These are phyloP conservation scores for Epiblema foenella DNA, from an alignment of 2,888 invertebrate species.

Conservation along the genomic window DNA sequence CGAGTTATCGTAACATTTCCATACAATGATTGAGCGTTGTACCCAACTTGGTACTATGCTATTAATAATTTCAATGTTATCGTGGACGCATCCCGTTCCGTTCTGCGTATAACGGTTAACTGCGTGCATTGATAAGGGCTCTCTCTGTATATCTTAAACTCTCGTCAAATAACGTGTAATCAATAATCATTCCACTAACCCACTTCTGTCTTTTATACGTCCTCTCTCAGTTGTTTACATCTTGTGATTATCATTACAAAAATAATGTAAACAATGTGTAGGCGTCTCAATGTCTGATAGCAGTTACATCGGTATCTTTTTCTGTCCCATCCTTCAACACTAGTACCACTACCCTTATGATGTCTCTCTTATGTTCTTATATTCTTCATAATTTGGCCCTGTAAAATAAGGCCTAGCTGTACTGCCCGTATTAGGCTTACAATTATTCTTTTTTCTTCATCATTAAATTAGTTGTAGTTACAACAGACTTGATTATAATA, in stretches of 20 bases:
- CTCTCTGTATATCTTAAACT: constrained; percentile 9
- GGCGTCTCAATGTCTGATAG: no score
- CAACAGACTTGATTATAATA: not conserved
- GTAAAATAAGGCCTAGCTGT: no score
- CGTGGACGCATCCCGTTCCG: constrained; percentile 42
- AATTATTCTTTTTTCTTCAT: no score
- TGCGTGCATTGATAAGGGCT: constrained; percentile 28
- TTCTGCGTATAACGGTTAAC: constrained; percentile 36
- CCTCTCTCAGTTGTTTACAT: not conserved
- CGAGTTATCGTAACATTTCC: constrained; percentile 35
- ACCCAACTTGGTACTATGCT: constrained; percentile 27
- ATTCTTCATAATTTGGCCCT: no score
- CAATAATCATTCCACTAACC: constrained; percentile 8
- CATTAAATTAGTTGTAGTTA: no score
- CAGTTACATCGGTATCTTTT: no score
- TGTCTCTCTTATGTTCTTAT: no score
- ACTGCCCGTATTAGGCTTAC: no score
- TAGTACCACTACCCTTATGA: no score
- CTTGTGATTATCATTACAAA: no score
- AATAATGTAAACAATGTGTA: no score
- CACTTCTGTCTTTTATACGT: not conserved
- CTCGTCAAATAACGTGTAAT: not conserved
- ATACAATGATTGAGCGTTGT: constrained; percentile 38
- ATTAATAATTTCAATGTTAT: constrained; percentile 42
- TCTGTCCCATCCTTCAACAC: no score